Evolutionary conservation across 2,113 vertebrate species (phyloP), one percentile per base, ranked within the genome.

Genomic region (Chaetodon auriga): DNA sequence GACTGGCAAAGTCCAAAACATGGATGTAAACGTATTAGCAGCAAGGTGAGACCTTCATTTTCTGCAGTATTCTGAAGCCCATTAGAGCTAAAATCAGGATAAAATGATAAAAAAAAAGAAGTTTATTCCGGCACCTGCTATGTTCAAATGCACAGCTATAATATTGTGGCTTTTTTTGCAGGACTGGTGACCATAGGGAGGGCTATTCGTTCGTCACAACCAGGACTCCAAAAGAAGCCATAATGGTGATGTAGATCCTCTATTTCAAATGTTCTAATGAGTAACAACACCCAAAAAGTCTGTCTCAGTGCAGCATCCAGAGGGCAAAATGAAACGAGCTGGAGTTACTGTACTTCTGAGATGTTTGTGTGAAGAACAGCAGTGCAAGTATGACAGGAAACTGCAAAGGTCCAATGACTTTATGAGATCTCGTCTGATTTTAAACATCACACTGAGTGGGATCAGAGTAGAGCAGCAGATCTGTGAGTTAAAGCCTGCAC

Each of bases 171-270:
- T 51, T 19, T 13, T 13, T 11, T 1, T 46, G 45, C 75, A 93
- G 92, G 48, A 86, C 81, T 63, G 82, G 87, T 73, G 92, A 92
- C 43, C 19, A n/a, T 0, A 80, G 87, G 69, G 58, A 61, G 2
- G 76, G 85, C 55, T 36, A 72, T n/a, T 71, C 80, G 13, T 51
- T 92, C 36, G 68, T 51, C 65, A 87, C 88, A 45, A 89, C 63
- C 41, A 83, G 89, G 72, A 86, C 74, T 2, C 92, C 92, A 38
- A 85, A 90, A 62, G 92, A 93, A 35, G 90, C 92, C 19, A 85
- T 93, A 60, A 60, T 93, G 86, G 90, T 93, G 91, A 80, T 19
- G 23, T 45, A 18, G 54, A 14, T 19, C 7, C 13, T 68, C 15
- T 46, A 43, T 23, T 35, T 30, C 13, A 35, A 15, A 58, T 60